Evolutionary conservation across 2,888 invertebrate genomes (phyloP).

Genomic region (Frankliniella fusca): DNA sequence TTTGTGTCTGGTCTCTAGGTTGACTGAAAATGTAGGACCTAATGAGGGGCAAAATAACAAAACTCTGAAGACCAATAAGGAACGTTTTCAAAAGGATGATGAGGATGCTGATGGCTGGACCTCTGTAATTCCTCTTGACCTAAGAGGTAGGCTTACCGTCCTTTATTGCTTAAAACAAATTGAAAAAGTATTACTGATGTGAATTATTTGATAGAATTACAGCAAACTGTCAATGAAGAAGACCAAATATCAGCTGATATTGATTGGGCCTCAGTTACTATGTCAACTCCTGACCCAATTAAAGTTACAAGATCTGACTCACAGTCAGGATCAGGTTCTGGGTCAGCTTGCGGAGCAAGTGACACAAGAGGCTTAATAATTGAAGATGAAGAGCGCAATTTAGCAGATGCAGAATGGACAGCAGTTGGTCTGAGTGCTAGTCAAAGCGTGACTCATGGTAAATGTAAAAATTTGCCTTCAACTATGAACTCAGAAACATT

Average conservation of each 20-base stretch:
- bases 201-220: not conserved
- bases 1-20: not conserved
- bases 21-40: not conserved
- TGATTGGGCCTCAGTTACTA: not conserved
- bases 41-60: not conserved
- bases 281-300: constrained; percentile 2
- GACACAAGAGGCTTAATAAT: not conserved
- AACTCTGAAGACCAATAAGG: not conserved
- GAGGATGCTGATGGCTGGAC: constrained; percentile 17
- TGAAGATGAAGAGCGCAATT: constrained; percentile 32
- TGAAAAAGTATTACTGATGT: not conserved
- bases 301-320: not conserved
- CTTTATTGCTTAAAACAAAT: not conserved
- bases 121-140: not conserved
- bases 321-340: not conserved
- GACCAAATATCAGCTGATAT: constrained; percentile 3
- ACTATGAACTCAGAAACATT: not conserved
- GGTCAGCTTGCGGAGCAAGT: not conserved
- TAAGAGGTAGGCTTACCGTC: not conserved
- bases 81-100: not conserved
- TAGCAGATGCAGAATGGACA: constrained; percentile 44
- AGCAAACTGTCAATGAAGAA: not conserved
- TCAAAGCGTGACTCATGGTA: constrained; percentile 46
- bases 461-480: constrained; percentile 38
- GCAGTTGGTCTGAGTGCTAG: constrained; percentile 45